phyloP scores from a whole-genome alignment of 53 echinoderm and acorn worm genomes.

The Echinarachnius parma region DNA sequence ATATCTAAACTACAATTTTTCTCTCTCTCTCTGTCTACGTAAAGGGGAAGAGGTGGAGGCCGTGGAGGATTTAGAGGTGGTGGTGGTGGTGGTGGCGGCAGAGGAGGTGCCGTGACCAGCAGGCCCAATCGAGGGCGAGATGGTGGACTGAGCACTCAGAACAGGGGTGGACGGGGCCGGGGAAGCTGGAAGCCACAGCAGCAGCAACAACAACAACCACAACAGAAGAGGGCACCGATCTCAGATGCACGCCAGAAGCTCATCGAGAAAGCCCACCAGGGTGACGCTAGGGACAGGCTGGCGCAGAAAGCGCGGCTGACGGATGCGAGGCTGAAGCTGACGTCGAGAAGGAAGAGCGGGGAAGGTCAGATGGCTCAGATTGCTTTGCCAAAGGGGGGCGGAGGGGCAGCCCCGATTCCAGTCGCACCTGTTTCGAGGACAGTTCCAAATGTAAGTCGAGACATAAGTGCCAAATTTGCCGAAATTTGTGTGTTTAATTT shows the following conservation, averaged over 20 bases:
- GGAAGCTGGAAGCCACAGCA: conserved; percentile 11
- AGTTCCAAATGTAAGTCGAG: conserved; percentile 34
- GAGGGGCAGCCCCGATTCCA: neutral
- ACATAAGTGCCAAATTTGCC: too few relatives aligned
- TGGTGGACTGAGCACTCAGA: conserved; percentile 6
- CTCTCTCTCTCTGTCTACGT: neutral
- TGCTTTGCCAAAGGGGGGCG: neutral
- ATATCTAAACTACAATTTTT: neutral
- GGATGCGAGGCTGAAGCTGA: conserved; percentile 48
- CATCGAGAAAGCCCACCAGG: conserved; percentile 41
- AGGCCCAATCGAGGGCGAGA: neutral
- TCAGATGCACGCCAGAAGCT: conserved; percentile 50
- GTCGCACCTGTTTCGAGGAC: conserved; percentile 19
- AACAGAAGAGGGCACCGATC: neutral
- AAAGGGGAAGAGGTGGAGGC: neutral
- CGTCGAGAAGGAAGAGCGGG: conserved; percentile 26
- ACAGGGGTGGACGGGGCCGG: conserved; percentile 9
- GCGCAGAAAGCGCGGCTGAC: conserved; percentile 43
- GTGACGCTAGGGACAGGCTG: conserved; percentile 46
- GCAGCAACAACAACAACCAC: conserved; percentile 1
- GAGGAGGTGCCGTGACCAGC: neutral
- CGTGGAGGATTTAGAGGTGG: conserved; percentile 10
- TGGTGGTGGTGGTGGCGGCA: neutral
- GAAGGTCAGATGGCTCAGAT: neutral
- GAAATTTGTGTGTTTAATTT: too few relatives aligned